phyloP scores from a whole-genome alignment of 2,797 vertebrate species.

The Anolis apletophallus region DNA sequence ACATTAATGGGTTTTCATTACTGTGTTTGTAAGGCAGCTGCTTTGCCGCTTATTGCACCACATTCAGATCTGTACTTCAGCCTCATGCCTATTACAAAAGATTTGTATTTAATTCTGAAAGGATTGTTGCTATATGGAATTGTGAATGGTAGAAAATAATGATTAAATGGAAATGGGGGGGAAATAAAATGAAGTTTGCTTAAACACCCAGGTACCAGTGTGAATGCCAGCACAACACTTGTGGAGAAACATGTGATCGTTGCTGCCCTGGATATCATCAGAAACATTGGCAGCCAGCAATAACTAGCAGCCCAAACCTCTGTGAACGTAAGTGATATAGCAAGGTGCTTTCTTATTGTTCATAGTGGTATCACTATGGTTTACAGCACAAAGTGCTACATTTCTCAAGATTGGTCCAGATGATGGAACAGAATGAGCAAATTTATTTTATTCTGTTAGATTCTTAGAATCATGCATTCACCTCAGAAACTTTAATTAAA shows the following conservation, averaged over 20 bases:
- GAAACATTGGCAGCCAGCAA: conserved; percentile 87
- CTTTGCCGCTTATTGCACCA: background rate
- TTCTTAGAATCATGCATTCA: background rate
- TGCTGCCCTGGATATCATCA: conserved; percentile 92
- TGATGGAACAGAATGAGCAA: background rate
- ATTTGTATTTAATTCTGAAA: background rate
- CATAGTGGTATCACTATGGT: background rate
- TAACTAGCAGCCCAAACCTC: conserved; percentile 79
- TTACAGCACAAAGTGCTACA: background rate
- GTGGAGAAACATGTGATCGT: conserved; percentile 89
- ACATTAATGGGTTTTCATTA: background rate
- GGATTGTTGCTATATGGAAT: background rate
- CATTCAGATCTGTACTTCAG: background rate
- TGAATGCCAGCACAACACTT: conserved; percentile 92
- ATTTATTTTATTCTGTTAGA: background rate
- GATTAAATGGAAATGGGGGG: accelerated
- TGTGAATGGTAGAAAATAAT: background rate
- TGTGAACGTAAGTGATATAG: conserved; percentile 85
- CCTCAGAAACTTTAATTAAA: background rate
- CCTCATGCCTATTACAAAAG: background rate
- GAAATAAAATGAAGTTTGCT: conserved; percentile 15
- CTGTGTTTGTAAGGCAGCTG: background rate
- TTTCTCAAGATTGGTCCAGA: background rate
- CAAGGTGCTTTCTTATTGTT: background rate
- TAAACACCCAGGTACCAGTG: conserved; percentile 83